Evolutionary conservation across 2,888 invertebrate genomes (phyloP).

Genomic region (Leucania comma): DNA sequence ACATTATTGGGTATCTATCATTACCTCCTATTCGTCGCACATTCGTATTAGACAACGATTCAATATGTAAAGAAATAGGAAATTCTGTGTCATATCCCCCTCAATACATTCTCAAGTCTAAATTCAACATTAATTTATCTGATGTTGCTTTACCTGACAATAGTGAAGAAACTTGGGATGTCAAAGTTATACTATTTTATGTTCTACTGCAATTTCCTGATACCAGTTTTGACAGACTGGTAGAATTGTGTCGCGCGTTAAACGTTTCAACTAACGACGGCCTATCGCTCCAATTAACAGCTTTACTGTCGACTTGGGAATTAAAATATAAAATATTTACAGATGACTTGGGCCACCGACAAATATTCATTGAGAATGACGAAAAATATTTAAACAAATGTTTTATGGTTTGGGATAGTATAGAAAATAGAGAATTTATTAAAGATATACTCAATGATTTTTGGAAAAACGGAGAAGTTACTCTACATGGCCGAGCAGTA

Average conservation of each 20-base stretch:
- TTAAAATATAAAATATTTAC: slow-evolving; percentile 80
- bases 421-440: slow-evolving; percentile 82
- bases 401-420: slow-evolving; percentile 83
- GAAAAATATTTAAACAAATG: slow-evolving; percentile 78
- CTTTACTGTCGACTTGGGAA: slow-evolving; percentile 83
- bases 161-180: slow-evolving; percentile 88
- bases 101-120: slow-evolving; percentile 82
- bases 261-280: slow-evolving; percentile 84
- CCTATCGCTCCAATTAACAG: slow-evolving; percentile 83
- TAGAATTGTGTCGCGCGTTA: slow-evolving; percentile 81
- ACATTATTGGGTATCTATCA: slow-evolving; percentile 77
- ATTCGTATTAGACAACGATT: slow-evolving; percentile 73
- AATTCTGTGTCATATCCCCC: slow-evolving; percentile 80
- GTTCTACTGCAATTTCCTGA: slow-evolving; percentile 82
- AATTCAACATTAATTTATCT: slow-evolving; percentile 85
- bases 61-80: slow-evolving; percentile 71
- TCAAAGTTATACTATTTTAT: slow-evolving; percentile 85
- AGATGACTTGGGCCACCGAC: slow-evolving; percentile 78
- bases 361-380: slow-evolving; percentile 77
- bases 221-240: slow-evolving; percentile 77
- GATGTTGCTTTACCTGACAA: slow-evolving; percentile 85
- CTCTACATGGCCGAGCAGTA: slow-evolving; percentile 83
- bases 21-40: slow-evolving; percentile 76
- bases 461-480: slow-evolving; percentile 88
- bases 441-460: slow-evolving; percentile 85